These are phyloP conservation scores for Macrosiphum euphorbiae DNA, from an alignment of 2,888 invertebrate species.

Conservation along the genomic window DNA sequence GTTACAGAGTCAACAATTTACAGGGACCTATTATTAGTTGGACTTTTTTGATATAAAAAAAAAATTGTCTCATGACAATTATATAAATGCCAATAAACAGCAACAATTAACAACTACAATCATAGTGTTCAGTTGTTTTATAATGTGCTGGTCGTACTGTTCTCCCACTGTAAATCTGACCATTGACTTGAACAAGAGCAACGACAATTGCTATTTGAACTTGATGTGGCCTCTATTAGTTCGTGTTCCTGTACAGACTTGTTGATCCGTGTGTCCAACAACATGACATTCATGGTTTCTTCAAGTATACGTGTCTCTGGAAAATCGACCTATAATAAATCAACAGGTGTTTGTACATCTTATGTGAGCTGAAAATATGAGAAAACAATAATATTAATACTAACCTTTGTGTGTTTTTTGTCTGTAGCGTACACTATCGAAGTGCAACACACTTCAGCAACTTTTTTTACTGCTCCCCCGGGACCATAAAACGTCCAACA, in stretches of 20 bases:
- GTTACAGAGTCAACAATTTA: background rate
- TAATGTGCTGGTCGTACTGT: background rate
- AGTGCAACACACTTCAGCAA: slow-evolving; percentile 97
- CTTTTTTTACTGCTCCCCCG: slow-evolving; percentile 85
- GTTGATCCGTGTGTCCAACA: slow-evolving; percentile 88
- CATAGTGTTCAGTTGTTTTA: slow-evolving; percentile 12
- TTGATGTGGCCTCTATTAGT: slow-evolving; percentile 93
- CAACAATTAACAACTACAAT: background rate
- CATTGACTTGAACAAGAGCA: slow-evolving; percentile 48
- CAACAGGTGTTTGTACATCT: background rate
- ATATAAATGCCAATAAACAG: background rate
- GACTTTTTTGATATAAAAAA: background rate
- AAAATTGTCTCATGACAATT: background rate
- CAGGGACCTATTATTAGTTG: background rate
- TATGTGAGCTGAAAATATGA: background rate
- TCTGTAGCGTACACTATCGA: slow-evolving; percentile 99
- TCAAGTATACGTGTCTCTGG: slow-evolving; percentile 99
- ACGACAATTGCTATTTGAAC: slow-evolving; percentile 22
- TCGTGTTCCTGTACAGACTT: slow-evolving; percentile 92
- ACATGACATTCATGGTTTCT: slow-evolving; percentile 93
- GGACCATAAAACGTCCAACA: slow-evolving; percentile 99
- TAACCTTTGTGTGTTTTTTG: slow-evolving; percentile 95
- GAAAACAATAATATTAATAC: background rate
- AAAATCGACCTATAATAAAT: slow-evolving; percentile 83
- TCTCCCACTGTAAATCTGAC: slow-evolving; percentile 22